A percentile compares a stretch with the other conserved stretches of the same genome.
These are phyloP conservation scores for Phaethornis superciliosus DNA, from an alignment of 2,113 vertebrate genomes.

Conservation along the genomic window DNA sequence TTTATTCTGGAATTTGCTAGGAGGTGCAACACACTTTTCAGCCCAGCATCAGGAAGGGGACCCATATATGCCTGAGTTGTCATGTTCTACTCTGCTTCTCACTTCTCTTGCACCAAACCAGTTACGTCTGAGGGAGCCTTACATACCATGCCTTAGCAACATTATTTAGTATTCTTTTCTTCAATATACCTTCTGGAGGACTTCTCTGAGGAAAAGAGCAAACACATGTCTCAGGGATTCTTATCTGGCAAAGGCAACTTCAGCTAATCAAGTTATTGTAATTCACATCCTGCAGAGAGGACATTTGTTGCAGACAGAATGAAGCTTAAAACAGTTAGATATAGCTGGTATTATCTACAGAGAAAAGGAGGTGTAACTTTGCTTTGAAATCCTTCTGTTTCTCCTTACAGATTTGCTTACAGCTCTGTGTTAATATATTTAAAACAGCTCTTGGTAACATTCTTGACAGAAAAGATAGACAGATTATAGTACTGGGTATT, in stretches of 20 bases:
- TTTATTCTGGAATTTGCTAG: neutral
- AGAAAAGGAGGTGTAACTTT: neutral
- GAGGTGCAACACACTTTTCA: rapidly evolving
- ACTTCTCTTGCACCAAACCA: neutral
- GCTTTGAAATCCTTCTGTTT: constrained; percentile 4
- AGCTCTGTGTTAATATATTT: neutral
- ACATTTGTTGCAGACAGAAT: neutral
- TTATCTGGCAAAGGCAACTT: neutral
- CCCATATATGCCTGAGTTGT: neutral
- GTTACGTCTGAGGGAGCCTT: neutral
- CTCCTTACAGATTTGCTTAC: neutral
- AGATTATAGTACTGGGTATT: neutral
- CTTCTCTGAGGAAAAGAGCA: neutral
- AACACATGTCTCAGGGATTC: neutral
- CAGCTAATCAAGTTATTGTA: neutral
- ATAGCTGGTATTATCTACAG: neutral
- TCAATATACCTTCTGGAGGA: neutral
- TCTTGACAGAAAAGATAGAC: neutral
- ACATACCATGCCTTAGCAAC: neutral
- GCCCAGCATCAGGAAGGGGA: neutral
- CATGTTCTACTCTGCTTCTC: neutral
- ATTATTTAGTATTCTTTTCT: neutral
- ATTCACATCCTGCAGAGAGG: neutral
- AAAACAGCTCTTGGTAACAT: neutral
- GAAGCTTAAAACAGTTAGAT: neutral